phyloP scores from a whole-genome alignment of 2,888 invertebrate species.

The Coremacera marginata region DNA sequence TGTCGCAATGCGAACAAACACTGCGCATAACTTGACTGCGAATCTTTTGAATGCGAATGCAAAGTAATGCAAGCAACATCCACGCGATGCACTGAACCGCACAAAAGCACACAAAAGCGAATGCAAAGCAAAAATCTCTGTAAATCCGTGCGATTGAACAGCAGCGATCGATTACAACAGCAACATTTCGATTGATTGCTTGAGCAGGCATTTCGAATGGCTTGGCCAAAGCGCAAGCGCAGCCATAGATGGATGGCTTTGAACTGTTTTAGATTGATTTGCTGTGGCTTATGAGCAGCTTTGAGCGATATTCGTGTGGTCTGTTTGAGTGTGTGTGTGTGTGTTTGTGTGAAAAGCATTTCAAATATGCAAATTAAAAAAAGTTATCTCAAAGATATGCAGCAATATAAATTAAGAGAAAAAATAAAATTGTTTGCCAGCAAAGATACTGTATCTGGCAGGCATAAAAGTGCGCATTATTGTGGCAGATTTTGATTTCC shows the following conservation, averaged over 20 bases:
- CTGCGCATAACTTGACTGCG: too few species aligned
- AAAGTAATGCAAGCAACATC: not conserved
- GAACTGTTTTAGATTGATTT: slow-evolving; percentile 1
- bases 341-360: not conserved
- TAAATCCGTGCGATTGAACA: not conserved
- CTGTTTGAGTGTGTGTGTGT: too few species aligned
- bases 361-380: not conserved
- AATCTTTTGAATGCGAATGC: not conserved
- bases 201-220: too few species aligned
- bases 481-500: not conserved
- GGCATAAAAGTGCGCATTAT: not conserved
- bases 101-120: not conserved
- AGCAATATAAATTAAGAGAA: not conserved
- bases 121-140: not conserved
- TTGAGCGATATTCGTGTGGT: too few species aligned
- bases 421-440: not conserved
- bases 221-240: not conserved
- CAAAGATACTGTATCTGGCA: not conserved
- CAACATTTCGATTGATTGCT: too few species aligned
- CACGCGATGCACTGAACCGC: slow-evolving; percentile 31
- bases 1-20: not conserved
- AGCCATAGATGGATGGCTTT: not conserved
- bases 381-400: not conserved
- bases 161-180: slow-evolving; percentile 19
- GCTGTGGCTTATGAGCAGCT: not conserved